Percentiles rank a stretch among this genome's conserved stretches.
These are phyloP conservation scores for Margaritifera margaritifera DNA, from an alignment of 2,888 invertebrate species.

Conservation along the genomic window DNA sequence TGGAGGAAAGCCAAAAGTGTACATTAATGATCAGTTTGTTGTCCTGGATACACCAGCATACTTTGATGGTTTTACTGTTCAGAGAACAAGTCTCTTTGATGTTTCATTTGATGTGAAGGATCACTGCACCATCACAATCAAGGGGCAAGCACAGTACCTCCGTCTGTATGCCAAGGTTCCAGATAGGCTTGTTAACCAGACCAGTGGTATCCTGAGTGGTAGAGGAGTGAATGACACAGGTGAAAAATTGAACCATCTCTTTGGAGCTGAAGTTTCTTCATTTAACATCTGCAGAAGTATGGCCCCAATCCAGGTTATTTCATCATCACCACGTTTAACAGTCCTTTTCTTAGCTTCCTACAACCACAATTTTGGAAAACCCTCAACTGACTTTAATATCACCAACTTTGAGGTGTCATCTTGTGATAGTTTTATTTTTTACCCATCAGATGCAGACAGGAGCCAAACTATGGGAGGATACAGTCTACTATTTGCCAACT, in stretches of 20 bases:
- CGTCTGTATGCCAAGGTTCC: constrained; percentile 26
- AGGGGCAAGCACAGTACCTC: constrained; percentile 40
- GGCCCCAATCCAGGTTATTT: constrained; percentile 14
- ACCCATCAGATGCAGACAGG: constrained; percentile 28
- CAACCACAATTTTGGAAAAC: constrained; percentile 17
- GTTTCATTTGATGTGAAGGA: constrained; percentile 29
- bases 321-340: constrained; percentile 13
- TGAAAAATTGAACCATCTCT: constrained; percentile 29
- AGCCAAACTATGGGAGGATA: constrained; percentile 45
- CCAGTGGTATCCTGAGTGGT: constrained; percentile 47
- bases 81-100: constrained; percentile 31
- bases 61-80: constrained; percentile 43
- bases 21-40: constrained; percentile 26
- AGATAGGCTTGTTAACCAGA: constrained; percentile 11
- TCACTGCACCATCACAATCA: constrained; percentile 31
- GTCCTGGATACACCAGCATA: constrained; percentile 39
- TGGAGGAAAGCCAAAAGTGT: constrained; percentile 32
- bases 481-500: constrained; percentile 39
- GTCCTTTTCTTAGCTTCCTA: constrained; percentile 15
- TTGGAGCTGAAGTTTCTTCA: constrained; percentile 13
- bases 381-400: constrained; percentile 19
- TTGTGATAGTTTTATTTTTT: constrained; percentile 46
- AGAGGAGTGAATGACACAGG: constrained; percentile 10
- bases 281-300: constrained; percentile 35
- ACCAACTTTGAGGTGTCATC: constrained; percentile 24